Evolutionary conservation across 1,140 invertebrate species (phyloP), one percentile per base, ranked within the genome.

Genomic region (Marisa cornuarietis): DNA sequence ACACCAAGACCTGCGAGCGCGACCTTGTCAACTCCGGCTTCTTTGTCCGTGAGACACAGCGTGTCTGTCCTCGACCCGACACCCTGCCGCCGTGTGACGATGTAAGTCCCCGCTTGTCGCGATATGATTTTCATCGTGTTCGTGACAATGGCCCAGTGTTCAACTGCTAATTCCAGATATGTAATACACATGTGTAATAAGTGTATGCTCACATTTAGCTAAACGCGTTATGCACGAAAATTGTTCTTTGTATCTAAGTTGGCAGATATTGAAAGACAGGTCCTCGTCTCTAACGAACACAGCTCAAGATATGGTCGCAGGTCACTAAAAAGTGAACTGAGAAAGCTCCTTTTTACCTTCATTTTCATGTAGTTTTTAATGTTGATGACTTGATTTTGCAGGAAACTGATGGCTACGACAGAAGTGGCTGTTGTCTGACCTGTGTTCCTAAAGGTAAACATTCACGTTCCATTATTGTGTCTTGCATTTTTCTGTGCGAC

Each of bases 361-460:
- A 16, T 20, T 58, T 26, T 52, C 16, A 3, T 76, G 52, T 11
- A 79, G 9, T 22, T n/a, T 76, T 16, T 49, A 24, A 26, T 42
- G 3, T 62, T 62, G 49, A 26, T 58, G 49, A 71, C 42, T 72
- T 26, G 71, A 42, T 63, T 61, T 79, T 75, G 26, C 81, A 86
- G 85, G 83, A 83, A 24, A 49, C 74, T 61, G 79, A 79, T 16
- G 61, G 65, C 18, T 84, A 83, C 66, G 84, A 86, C 71, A 49
- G 31, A 6, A 76, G 68, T 66, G 84, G 84, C 68, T 86, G 85
- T 74, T 86, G 85, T 76, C 75, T 71, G 24, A 82, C 62, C 11
- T 86, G 85, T 78, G 49, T 85, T 10, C 82, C 82, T 14, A 80
- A 63, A 80, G 65, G 82, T 85, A 81, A 84, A 78, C 83, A 20